Conservation (phyloP, 2,797 vertebrate species). For the Coluber constrictor region DNA sequence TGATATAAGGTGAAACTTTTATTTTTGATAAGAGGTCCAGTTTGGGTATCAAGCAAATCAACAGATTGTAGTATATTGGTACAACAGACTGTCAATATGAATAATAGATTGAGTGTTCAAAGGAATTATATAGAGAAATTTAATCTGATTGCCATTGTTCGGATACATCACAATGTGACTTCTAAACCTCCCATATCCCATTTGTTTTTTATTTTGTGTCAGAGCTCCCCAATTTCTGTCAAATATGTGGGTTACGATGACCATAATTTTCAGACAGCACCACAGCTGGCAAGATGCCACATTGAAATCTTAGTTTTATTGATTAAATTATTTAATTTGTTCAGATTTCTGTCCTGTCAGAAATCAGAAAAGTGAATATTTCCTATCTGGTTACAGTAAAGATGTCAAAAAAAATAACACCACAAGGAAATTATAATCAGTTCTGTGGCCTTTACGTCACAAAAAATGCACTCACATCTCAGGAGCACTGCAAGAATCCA, state of each 20-base stretch:
- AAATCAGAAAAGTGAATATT: neutral
- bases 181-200: neutral
- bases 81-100: neutral
- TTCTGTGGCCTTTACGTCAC: neutral
- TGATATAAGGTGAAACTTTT: neutral
- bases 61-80: neutral
- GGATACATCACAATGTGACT: neutral
- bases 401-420: neutral
- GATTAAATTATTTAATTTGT: neutral
- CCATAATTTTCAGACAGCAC: neutral
- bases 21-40: neutral
- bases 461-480: neutral
- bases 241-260: neutral
- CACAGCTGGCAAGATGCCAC: neutral
- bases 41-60: neutral
- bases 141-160: rapidly evolving
- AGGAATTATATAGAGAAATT: neutral
- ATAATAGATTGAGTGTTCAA: neutral
- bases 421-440: neutral
- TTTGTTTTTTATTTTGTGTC: neutral
- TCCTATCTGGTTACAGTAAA: neutral
- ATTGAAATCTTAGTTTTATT: neutral
- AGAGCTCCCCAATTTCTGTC: neutral
- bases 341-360: neutral
- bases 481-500: neutral